phyloP scores from a whole-genome alignment of 2,797 vertebrate genomes.

The Chelon auratus region DNA sequence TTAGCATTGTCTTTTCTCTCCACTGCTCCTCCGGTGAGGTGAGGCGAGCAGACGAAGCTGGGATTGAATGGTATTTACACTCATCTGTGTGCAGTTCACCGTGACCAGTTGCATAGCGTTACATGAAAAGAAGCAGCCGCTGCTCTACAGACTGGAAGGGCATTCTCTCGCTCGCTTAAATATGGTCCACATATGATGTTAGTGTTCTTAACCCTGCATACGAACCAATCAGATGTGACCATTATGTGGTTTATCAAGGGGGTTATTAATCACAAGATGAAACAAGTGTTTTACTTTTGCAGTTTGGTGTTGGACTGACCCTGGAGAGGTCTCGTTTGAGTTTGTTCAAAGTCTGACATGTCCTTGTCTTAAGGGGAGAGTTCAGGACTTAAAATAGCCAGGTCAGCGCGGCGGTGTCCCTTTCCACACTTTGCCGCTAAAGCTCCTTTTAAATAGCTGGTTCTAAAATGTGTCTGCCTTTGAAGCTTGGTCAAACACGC shows the following conservation, averaged over 20 bases:
- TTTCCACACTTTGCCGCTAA: constrained; percentile 35
- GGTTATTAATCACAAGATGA: constrained; percentile 35
- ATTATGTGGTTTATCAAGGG: constrained; percentile 26
- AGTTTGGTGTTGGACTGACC: constrained; percentile 18
- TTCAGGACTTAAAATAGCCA: constrained; percentile 56
- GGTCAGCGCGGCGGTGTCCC: constrained; percentile 17
- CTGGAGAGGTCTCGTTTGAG: not conserved
- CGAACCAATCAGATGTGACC: constrained; percentile 24
- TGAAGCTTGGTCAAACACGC: constrained; percentile 50
- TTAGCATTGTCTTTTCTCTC: constrained; percentile 38
- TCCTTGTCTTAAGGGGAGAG: constrained; percentile 49
- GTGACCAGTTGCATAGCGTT: constrained; percentile 41
- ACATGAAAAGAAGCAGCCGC: constrained; percentile 42
- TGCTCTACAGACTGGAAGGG: constrained; percentile 53
- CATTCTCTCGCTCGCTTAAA: constrained; percentile 45
- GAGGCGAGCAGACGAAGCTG: constrained; percentile 50
- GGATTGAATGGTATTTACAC: constrained; percentile 50
- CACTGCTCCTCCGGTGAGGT: constrained; percentile 37
- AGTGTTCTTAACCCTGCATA: constrained; percentile 12
- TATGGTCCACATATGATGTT: constrained; percentile 35
- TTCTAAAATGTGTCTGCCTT: constrained; percentile 36
- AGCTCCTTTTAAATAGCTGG: constrained; percentile 42
- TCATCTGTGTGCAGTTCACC: constrained; percentile 44
- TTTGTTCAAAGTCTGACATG: constrained; percentile 29
- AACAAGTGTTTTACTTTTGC: constrained; percentile 15